Percentiles rank a stretch among this genome's conserved stretches.
These are phyloP conservation scores for Drosophila subsilvestris DNA, from an alignment of 2,888 invertebrate genomes.

Conservation along the genomic window DNA sequence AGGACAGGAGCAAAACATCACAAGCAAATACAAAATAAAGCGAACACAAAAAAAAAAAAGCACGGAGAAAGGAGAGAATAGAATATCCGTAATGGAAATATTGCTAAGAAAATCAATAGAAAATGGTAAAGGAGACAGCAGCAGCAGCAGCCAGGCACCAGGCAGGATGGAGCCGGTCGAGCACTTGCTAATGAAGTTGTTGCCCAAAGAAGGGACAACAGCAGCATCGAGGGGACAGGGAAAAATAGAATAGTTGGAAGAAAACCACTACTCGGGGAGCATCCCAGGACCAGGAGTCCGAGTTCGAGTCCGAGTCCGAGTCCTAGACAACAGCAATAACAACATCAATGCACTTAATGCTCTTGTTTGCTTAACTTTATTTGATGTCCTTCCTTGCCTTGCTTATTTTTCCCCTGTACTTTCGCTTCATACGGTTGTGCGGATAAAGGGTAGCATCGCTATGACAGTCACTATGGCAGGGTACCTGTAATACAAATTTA, in stretches of 20 bases:
- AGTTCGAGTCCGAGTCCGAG: not conserved
- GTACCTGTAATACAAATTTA: not conserved
- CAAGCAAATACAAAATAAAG: conserved; percentile 44
- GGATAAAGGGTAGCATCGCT: not conserved
- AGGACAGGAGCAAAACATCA: conserved; percentile 56
- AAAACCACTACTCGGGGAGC: conserved; percentile 4
- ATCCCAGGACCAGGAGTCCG: conserved; percentile 1
- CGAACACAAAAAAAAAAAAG: conserved; percentile 25
- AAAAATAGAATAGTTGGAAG: not conserved
- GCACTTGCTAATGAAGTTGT: conserved; percentile 64
- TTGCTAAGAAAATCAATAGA: conserved; percentile 62
- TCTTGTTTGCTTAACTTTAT: conserved; percentile 70
- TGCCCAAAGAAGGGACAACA: conserved; percentile 9
- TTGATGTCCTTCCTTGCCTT: conserved; percentile 53
- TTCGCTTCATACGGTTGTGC: not conserved
- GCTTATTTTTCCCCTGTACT: conserved; percentile 7
- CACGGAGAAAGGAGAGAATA: conserved; percentile 20
- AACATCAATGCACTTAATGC: conserved; percentile 70
- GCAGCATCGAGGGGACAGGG: conserved; percentile 4
- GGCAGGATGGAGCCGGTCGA: conserved; percentile 35
- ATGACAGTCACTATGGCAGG: conserved; percentile 4
- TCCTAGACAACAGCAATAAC: conserved; percentile 23
- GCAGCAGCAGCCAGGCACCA: conserved; percentile 8
- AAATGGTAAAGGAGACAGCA: conserved; percentile 22
- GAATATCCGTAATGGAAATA: conserved; percentile 48